These are phyloP conservation scores for Lasioglossum leucozonium DNA, from an alignment of 2,888 invertebrate genomes.

Conservation along the genomic window DNA sequence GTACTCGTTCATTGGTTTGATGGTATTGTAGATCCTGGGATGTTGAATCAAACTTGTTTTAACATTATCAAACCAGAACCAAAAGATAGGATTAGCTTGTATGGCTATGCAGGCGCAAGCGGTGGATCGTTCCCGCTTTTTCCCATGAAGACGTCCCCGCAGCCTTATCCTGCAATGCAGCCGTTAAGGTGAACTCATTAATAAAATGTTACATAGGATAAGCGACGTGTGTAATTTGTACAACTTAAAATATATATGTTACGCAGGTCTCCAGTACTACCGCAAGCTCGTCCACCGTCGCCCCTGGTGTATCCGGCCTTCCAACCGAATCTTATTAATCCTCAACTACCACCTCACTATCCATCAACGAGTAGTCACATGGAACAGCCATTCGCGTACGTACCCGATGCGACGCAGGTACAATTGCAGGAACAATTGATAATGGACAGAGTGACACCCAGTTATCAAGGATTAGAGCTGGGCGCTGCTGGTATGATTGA, in stretches of 20 bases:
- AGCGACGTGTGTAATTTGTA: neutral
- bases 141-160: conserved; percentile 62
- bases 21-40: conserved; percentile 68
- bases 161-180: conserved; percentile 65
- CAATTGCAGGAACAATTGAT: conserved; percentile 60
- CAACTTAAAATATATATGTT: conserved; percentile 30
- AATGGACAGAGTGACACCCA: conserved; percentile 64
- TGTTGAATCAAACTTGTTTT: conserved; percentile 71
- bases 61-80: conserved; percentile 79
- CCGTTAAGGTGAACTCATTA: conserved; percentile 64
- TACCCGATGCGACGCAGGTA: conserved; percentile 48
- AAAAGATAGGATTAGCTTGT: conserved; percentile 69
- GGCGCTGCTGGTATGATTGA: conserved; percentile 65
- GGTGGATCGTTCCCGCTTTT: conserved; percentile 69
- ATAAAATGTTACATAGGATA: neutral
- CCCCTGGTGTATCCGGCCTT: conserved; percentile 75
- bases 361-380: conserved; percentile 52
- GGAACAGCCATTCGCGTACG: conserved; percentile 63
- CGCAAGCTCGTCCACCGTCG: conserved; percentile 73
- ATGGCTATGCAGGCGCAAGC: conserved; percentile 58
- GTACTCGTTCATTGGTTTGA: conserved; percentile 4
- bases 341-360: conserved; percentile 65
- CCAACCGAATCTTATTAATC: conserved; percentile 67
- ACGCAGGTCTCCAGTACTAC: conserved; percentile 74
- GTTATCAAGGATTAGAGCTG: conserved; percentile 65